A percentile compares a stretch with the other conserved stretches of the same genome.
Conservation (phyloP, 2,113 vertebrate species). For the Desmodus rotundus region DNA sequence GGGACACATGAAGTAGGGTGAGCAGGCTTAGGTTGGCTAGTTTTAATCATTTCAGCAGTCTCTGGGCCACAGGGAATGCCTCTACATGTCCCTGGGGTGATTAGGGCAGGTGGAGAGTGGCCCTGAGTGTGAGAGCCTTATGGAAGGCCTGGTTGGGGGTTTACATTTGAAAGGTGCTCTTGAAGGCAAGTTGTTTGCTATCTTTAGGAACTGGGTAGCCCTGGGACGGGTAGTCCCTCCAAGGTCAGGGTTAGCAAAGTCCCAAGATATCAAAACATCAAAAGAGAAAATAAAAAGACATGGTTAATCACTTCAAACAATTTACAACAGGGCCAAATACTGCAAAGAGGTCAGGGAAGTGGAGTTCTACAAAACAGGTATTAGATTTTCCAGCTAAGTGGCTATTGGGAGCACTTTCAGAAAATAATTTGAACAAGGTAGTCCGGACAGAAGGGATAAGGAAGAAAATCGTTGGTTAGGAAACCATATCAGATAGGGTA, state of each 20-base stretch:
- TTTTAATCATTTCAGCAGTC: not conserved
- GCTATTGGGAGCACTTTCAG: not conserved
- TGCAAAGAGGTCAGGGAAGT: not conserved
- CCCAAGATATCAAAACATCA: not conserved
- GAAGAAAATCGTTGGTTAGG: not conserved
- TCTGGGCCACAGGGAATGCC: not conserved
- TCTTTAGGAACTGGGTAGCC: not conserved
- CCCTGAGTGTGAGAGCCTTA: not conserved
- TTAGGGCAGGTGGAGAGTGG: accelerated
- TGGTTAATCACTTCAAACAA: not conserved
- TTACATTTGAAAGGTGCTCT: not conserved
- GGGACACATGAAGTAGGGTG: not conserved
- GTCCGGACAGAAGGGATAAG: not conserved
- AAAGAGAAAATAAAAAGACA: not conserved
- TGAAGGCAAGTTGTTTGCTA: not conserved
- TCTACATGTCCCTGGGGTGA: not conserved
- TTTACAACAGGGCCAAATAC: not conserved
- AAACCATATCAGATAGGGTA: not conserved
- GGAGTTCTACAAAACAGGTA: not conserved
- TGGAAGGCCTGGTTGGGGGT: not conserved
- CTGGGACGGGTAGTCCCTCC: not conserved
- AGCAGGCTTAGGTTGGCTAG: not conserved
- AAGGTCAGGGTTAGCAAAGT: not conserved
- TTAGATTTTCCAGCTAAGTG: not conserved
- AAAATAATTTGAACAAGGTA: not conserved